Base-by-base conservation (phyloP, 1,140 invertebrate species). In the Pogonomyrmex barbatus region DNA sequence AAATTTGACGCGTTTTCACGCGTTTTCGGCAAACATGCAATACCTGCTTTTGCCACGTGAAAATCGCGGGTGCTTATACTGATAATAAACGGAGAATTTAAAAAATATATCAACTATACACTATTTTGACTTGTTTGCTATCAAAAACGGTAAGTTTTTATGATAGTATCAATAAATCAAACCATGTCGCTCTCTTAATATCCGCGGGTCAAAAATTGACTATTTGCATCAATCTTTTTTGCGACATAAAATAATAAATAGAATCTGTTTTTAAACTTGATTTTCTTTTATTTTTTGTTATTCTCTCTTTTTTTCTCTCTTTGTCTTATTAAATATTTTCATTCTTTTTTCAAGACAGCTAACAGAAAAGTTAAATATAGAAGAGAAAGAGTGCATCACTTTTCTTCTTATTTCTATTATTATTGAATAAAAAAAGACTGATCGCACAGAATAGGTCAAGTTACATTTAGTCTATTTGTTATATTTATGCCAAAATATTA, bases 51-150 rank as follows among this genome's bases (percentile, higher is more conserved):
- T 58, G 12, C 14, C 63, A 54, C 30, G 60, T 52, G 12, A 24
- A 36, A 54, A 42, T 36, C n/a, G 30, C 6, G 52, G 10, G 0
- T 68, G 82, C 58, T 54, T 68, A 33, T 76, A 12, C 45, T 30
- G 4, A n/a, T 63, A 63, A 85, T 76, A 85, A 85, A 76, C 60
- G 36, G 58, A 2, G n/a, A 73, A 78, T 65, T 77, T 3, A 24
- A 65, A 78, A 85, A 78, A 65, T 78, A 63, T 52, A 63, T 78
- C n/a, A 42, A 24, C 24, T 24, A 24, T 4, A 30, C 17, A 10
- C 24, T 47, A 85, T 45, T 76, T 82, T 12, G 8, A 52, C 4
- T 54, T 42, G 39, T 60, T 60, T 63, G 5, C 4, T 14, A 1
- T 10, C 3, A 30, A 79, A 60, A 47, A 50, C 58, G 52, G 4